Evolutionary conservation across 2,113 vertebrate genomes (phyloP), one percentile per base, ranked within the genome.

Genomic region (Neogobius melanostomus): DNA sequence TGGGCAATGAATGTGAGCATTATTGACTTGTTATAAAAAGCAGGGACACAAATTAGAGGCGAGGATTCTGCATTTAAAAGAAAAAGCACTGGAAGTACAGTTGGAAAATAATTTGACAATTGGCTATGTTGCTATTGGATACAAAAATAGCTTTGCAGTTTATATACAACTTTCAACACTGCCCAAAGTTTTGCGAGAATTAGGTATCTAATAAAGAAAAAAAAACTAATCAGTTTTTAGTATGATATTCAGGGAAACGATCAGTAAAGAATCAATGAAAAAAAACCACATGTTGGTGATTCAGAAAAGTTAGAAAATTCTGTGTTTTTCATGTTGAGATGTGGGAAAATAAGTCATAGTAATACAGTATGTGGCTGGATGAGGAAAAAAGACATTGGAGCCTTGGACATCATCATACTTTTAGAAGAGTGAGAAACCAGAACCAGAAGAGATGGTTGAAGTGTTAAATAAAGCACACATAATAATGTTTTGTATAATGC

Each of bases 1-100:
- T 89, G 86, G 84, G 76, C 83, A 74, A 73, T 80, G 80, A 86
- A 87, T 80, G 76, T 87, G 82, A 82, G 77, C 82, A 89, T 88
- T 89, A 90, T 89, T 79, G 82, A 85, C 81, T 83, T 73, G 81
- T 85, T 79, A 65, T 72, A 80, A 87, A 79, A 80, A 88, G 75
- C 77, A 82, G 72, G 45, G 72, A 46, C 75, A 77, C 64, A 79
- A 84, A 87, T 87, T 81, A 85, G 69, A 85, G 73, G 52, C 71
- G 75, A 89, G 79, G 66, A 81, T 80, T 76, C 61, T 71, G 76
- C 79, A 77, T 83, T 75, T 71, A 81, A 83, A 56, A 79, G 82
- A 69, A 70, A 62, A 69, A 75, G 76, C 45, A 74, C 48, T 70
- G 67, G 68, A 57, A 5, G 73, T 71, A 21, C 64, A 16, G 57